Base-by-base conservation (phyloP, 1,140 invertebrate genomes). In the Cydia fagiglandana region DNA sequence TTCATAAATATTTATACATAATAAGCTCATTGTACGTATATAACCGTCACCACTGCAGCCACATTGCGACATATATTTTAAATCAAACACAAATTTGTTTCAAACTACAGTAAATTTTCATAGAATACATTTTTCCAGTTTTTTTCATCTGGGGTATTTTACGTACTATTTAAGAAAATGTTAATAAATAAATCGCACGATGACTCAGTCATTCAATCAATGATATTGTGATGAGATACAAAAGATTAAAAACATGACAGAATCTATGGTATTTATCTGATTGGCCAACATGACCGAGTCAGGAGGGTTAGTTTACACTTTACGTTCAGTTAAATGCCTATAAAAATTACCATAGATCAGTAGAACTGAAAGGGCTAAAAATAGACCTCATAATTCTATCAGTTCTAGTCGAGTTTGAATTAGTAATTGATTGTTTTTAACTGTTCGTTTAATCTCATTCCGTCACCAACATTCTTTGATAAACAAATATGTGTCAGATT, bases 401-500 rank as follows among this genome's bases (percentile, higher is more conserved):
- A 34, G 34, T 9, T 53, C n/a, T 4, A 53, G 13, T 53, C n/a
- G 34, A 34, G 34, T 34, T 6, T 34, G 6, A 34, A 4, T 34
- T 34, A 34, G 5, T 34, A 34, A 34, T 34, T 34, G 34, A 34
- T 34, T 34, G 34, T 6, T 34, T 34, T 34, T 34, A 34, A 34
- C 34, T 34, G 4, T 34, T 34, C 6, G 41, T 41, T 7, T 41
- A 9, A 41, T 45, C 41, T 7, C 45, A 15, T 47, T 47, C 13
- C 13, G 45, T 47, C 3, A 13, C 12, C 12, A 47, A 47, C 13
- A 47, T 47, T 47, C 12, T 4, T 15, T 47, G 12, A 47, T 47
- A 28, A 13, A 64, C 4, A 75, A 73, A 68, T 74, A 75, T 75
- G 76, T 50, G 61, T 75, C 64, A 56, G 73, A 81, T 53, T 53